Evolutionary conservation across 2,113 vertebrate genomes (phyloP), one percentile per base, ranked within the genome.

Genomic region (Origma solitaria): DNA sequence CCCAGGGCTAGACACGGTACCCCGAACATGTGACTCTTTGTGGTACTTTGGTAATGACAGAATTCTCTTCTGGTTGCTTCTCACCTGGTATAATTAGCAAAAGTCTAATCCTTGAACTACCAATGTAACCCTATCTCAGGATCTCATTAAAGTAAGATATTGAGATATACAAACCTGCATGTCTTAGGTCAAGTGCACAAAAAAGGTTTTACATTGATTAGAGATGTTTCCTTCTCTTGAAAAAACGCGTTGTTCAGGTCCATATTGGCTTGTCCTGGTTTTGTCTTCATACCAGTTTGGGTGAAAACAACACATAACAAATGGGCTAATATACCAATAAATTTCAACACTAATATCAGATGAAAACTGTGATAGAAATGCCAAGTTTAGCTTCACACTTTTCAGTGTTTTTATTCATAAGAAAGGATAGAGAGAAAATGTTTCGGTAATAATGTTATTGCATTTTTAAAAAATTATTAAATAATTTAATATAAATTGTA

Each of bases 51-150:
- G 20, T 51, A 13, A 30, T 51, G 18, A 11, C 4, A 53, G 21
- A 69, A 25, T 2, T 51, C 17, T 70, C 4, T 53, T 73, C 13
- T 42, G 3, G 3, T 66, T 66, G 15, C 51, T 77, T 73, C 3
- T 81, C 28, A 24, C 15, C 13, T 75, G 10, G 3, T 72, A 22
- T 42, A 77, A 86, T 18, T 80, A 38, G 4, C 11, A 79, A 68
- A 90, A 7, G 5, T 58, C 11, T 37, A 31, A 31, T 31, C 9
- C 37, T 73, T 7, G 2, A 65, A 15, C 8, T 58, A 40, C 10
- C 18, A 42, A 12, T 9, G 51, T 51, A 80, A 42, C n/a, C 47
- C 2, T 0, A 0, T 40, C 22, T 54, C 10, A 25, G n/a, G 33
- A 51, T 75, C 8, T 71, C 27, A 50, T 54, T 79, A 5, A 79